A percentile compares a stretch with the other conserved stretches of the same genome.
phyloP scores from a whole-genome alignment of 2,113 vertebrate genomes.

The Brachirus orientalis region DNA sequence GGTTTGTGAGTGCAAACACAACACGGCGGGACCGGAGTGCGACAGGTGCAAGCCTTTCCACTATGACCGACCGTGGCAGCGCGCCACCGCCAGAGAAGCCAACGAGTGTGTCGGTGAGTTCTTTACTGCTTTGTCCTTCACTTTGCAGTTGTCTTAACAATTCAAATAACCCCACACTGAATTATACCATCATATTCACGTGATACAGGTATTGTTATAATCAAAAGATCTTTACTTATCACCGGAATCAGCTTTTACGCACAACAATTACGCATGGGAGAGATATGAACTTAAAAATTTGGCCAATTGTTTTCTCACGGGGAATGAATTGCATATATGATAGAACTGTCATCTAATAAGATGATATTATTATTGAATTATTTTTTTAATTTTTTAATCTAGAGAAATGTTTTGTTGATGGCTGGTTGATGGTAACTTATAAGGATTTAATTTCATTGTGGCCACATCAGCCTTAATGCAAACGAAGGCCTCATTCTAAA shows the following conservation, averaged over 20 bases:
- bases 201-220: not conserved
- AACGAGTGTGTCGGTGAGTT: constrained; percentile 98
- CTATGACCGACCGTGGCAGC: constrained; percentile 98
- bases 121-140: not conserved
- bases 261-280: not conserved
- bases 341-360: fast-evolving
- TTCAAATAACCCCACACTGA: not conserved
- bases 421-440: not conserved
- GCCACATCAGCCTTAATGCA: not conserved
- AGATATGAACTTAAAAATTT: not conserved
- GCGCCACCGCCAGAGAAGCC: constrained; percentile 95
- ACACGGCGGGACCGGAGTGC: constrained; percentile 97
- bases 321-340: not conserved
- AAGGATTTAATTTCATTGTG: not conserved
- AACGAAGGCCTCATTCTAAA: too few species aligned
- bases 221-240: not conserved
- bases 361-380: not conserved
- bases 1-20: constrained; percentile 98
- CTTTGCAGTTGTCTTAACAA: too few species aligned
- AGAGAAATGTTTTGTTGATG: not conserved
- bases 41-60: constrained; percentile 99
- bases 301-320: not conserved
- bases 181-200: not conserved
- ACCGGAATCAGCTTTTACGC: not conserved
- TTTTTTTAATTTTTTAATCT: not conserved